Evolutionary conservation across 2,797 vertebrate species (phyloP).

Genomic region (Sibirionetta formosa): DNA sequence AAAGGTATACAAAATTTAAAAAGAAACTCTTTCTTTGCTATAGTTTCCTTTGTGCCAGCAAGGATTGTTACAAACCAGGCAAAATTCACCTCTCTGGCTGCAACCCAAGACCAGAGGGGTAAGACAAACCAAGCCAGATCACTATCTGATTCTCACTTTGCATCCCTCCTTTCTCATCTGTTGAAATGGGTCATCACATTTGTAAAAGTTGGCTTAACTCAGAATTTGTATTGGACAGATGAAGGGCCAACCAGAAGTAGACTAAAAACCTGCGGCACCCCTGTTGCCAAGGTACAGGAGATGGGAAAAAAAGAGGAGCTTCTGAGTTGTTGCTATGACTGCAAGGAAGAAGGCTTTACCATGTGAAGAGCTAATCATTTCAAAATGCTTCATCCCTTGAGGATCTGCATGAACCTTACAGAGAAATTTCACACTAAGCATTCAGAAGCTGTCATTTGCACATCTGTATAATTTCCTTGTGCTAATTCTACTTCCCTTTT

Average conservation of each 20-base stretch:
- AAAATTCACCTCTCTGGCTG: background rate
- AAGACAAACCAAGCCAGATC: background rate
- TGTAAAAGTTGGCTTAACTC: conserved; percentile 34
- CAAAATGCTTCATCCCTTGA: conserved; percentile 64
- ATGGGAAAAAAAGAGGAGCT: conserved; percentile 59
- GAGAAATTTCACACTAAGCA: conserved; percentile 62
- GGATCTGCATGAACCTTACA: conserved; percentile 57
- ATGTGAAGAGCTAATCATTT: conserved; percentile 65
- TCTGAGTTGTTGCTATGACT: conserved; percentile 83
- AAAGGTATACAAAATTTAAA: background rate
- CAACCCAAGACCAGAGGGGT: background rate
- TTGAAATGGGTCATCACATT: conserved; percentile 5
- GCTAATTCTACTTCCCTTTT: conserved; percentile 51
- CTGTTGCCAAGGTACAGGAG: conserved; percentile 80
- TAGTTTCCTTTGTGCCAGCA: background rate
- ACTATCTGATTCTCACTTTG: background rate
- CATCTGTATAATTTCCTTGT: conserved; percentile 52
- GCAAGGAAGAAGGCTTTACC: conserved; percentile 71
- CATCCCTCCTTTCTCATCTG: conserved; percentile 1
- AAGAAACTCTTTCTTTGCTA: background rate
- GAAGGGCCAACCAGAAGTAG: conserved; percentile 76
- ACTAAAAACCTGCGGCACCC: conserved; percentile 45
- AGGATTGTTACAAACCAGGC: background rate
- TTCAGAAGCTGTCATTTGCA: conserved; percentile 49
- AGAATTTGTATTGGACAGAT: conserved; percentile 76